A percentile compares a stretch with the other conserved stretches of the same genome.
Evolutionary conservation across 2,113 vertebrate species (phyloP).

Genomic region (Sitta europaea): DNA sequence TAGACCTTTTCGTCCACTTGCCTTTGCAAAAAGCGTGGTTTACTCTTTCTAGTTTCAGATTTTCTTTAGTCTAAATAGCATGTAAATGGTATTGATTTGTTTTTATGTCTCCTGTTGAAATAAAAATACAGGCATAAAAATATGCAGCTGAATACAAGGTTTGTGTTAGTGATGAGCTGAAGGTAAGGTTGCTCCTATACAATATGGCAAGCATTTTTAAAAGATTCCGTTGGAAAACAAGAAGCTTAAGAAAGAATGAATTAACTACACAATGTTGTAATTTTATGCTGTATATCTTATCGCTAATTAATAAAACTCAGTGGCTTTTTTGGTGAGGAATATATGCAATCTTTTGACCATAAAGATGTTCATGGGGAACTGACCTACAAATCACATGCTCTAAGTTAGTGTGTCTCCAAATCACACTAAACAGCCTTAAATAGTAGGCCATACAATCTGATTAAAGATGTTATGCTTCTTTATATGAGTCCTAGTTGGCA

Average conservation of each 20-base stretch:
- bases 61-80: background rate
- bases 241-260: background rate
- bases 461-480: constrained; percentile 5
- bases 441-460: background rate
- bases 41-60: background rate
- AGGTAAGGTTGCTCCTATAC: background rate
- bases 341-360: background rate
- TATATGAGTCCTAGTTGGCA: background rate
- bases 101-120: background rate
- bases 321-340: background rate
- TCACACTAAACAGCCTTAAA: background rate
- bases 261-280: background rate
- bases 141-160: background rate
- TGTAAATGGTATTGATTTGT: background rate
- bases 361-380: background rate
- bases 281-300: background rate
- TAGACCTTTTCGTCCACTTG: background rate
- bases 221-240: background rate
- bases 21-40: fast-evolving
- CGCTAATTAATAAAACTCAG: background rate
- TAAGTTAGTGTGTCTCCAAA: background rate
- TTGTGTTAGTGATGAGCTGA: background rate
- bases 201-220: background rate
- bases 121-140: background rate
- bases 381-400: background rate